Percentiles rank a stretch among this genome's conserved stretches.
Conservation (phyloP, 2,888 invertebrate genomes). For the Habrosyne pyritoides region DNA sequence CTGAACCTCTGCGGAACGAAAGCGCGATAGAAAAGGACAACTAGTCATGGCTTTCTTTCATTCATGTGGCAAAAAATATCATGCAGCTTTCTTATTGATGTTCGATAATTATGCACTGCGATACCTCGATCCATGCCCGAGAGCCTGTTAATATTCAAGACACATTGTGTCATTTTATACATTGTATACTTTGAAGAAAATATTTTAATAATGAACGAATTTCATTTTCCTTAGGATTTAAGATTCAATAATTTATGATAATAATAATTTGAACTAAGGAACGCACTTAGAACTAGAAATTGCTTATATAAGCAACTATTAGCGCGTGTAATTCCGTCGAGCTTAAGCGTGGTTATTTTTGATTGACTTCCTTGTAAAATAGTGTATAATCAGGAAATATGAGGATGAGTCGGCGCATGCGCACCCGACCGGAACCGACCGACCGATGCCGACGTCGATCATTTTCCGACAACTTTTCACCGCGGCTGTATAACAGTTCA, state of each 20-base stretch:
- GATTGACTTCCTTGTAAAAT: slow-evolving; percentile 37
- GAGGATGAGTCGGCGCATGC: slow-evolving; percentile 37
- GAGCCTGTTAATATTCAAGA: neutral
- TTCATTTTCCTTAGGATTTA: no score
- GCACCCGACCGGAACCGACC: slow-evolving; percentile 46
- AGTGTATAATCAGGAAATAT: slow-evolving; percentile 55
- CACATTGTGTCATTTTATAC: neutral
- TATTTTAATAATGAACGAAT: no score
- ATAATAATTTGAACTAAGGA: neutral
- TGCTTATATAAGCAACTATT: neutral
- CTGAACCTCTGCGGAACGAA: slow-evolving; percentile 61
- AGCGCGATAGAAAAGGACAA: slow-evolving; percentile 76
- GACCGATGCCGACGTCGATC: slow-evolving; percentile 17
- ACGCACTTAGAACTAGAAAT: neutral
- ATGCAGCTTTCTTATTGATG: slow-evolving; percentile 64
- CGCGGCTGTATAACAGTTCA: neutral
- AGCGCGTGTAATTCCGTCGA: slow-evolving; percentile 12
- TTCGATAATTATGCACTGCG: slow-evolving; percentile 33
- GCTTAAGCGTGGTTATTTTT: slow-evolving; percentile 23
- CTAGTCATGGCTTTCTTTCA: slow-evolving; percentile 73
- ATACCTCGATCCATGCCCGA: neutral
- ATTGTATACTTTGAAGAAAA: no score
- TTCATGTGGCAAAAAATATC: slow-evolving; percentile 56
- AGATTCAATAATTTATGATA: neutral
- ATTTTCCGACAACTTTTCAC: slow-evolving; percentile 26